Percentiles rank a stretch among this genome's conserved stretches.
phyloP scores from a whole-genome alignment of 35 echinoderm and acorn worm species.

The Anneissia japonica region DNA sequence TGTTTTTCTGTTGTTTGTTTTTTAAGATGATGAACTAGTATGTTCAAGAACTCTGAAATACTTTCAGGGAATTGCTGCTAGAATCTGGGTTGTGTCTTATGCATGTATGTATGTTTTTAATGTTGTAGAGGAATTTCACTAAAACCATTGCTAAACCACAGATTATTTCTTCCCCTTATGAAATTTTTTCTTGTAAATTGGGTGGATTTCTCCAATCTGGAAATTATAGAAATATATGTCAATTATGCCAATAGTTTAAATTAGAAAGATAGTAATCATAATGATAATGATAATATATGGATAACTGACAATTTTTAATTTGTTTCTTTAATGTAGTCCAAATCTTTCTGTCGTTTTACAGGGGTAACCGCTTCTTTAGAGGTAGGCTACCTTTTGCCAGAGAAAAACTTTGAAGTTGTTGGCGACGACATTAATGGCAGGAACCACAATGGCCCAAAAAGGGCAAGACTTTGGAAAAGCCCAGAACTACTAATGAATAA shows the following conservation, averaged over 20 bases:
- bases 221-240: no score
- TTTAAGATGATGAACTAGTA: conserved; percentile 50
- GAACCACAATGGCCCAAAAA: conserved; percentile 59
- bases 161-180: no score
- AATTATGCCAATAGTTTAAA: no score
- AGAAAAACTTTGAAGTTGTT: conserved; percentile 68
- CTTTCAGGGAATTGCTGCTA: conserved; percentile 77
- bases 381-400: conserved; percentile 29
- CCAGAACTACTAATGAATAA: conserved; percentile 30
- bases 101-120: conserved; percentile 55
- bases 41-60: conserved; percentile 81
- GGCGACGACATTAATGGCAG: conserved; percentile 75
- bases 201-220: no score
- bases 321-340: no score
- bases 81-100: conserved; percentile 62
- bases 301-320: no score
- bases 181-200: no score
- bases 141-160: no score
- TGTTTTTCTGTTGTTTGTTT: background rate
- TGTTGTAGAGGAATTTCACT: no score
- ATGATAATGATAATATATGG: no score
- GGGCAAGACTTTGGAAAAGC: conserved; percentile 39
- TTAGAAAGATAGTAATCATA: no score
- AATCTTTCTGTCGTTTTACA: conserved; percentile 4
- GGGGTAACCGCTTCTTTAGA: conserved; percentile 66